phyloP scores from a whole-genome alignment of 64 coral and sea anemone genomes.

The Dendrophyllia cribrosa region DNA sequence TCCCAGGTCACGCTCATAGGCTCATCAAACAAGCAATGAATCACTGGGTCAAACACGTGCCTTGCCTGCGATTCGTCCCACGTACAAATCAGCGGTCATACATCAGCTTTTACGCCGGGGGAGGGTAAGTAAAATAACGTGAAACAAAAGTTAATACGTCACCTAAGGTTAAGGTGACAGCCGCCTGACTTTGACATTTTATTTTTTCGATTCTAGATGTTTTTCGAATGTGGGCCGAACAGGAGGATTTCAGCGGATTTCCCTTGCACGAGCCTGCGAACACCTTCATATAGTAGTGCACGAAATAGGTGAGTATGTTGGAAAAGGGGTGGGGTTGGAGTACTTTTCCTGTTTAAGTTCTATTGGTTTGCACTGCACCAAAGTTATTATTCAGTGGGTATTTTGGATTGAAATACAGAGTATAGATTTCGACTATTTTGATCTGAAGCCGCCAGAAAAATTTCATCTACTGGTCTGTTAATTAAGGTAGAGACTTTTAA shows the following conservation, averaged over 20 bases:
- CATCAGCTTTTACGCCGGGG: slow-evolving; percentile 7
- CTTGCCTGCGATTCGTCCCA: slow-evolving; percentile 1
- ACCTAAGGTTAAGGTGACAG: too few relatives aligned
- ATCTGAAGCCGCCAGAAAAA: too few relatives aligned
- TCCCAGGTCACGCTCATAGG: background rate
- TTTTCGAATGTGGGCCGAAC: slow-evolving; percentile 80
- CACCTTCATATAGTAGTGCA: slow-evolving; percentile 67
- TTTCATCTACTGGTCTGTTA: too few relatives aligned
- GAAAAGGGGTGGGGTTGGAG: too few relatives aligned
- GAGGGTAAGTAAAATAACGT: background rate
- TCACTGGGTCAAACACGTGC: slow-evolving; percentile 5
- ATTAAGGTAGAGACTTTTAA: too few relatives aligned
- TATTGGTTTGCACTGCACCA: background rate
- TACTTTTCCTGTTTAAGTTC: too few relatives aligned
- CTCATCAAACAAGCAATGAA: background rate
- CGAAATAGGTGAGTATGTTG: slow-evolving; percentile 69
- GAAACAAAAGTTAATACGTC: background rate
- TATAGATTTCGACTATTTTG: too few relatives aligned
- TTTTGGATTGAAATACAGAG: too few relatives aligned
- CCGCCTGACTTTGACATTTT: background rate
- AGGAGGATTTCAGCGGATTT: slow-evolving; percentile 62
- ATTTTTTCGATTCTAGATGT: slow-evolving; percentile 32
- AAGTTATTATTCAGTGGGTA: too few relatives aligned
- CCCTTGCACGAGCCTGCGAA: slow-evolving; percentile 79
- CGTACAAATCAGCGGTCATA: slow-evolving; percentile 9